Evolutionary conservation across 2,113 vertebrate genomes (phyloP), one percentile per base, ranked within the genome.

Genomic region (Elgaria multicarinata): DNA sequence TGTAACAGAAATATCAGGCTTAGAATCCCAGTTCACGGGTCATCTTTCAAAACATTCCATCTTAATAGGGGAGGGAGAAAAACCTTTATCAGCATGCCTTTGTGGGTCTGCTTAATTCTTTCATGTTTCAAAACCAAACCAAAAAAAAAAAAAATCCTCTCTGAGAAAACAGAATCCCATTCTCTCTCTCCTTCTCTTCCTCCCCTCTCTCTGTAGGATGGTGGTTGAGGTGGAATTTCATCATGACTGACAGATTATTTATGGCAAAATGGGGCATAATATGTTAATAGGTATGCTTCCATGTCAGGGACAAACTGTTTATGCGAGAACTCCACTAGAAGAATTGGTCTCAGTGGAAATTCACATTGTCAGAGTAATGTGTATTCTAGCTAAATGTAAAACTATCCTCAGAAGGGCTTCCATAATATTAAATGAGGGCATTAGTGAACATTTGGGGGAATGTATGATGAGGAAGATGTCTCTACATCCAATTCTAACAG

Each of bases 31-130:
- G 83, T 95, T 95, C 92, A 89, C 42, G 42, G 92, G 89, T 95
- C 90, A 92, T 93, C 89, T 93, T 94, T 92, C 87, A 95, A 91
- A 93, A 84, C 88, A 82, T 93, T 96, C 72, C 8, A 87, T 94
- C 67, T 87, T 92, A 91, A 94, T 90, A 71, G 75, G 55, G 80
- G 75, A 66, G 89, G 89, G 55, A 26, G 14, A 85, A 12, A 24
- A 26, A 18, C 14, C 69, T 89, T 89, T 87, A 92, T 94, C 82
- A 84, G 78, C 31, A 85, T 93, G 22, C 22, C 55, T 81, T 88
- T 92, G n/a, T 92, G 36, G 28, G 86, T 50, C 66, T 90, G 16
- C 87, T 95, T 88, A 87, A 85, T 86, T 53, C 3, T 81, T 67
- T 89, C 78, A 76, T 74, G 42, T 92, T 93, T 89, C 87, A 90